phyloP scores from a whole-genome alignment of 2,797 vertebrate genomes.

The Phyllotis vaccarum region DNA sequence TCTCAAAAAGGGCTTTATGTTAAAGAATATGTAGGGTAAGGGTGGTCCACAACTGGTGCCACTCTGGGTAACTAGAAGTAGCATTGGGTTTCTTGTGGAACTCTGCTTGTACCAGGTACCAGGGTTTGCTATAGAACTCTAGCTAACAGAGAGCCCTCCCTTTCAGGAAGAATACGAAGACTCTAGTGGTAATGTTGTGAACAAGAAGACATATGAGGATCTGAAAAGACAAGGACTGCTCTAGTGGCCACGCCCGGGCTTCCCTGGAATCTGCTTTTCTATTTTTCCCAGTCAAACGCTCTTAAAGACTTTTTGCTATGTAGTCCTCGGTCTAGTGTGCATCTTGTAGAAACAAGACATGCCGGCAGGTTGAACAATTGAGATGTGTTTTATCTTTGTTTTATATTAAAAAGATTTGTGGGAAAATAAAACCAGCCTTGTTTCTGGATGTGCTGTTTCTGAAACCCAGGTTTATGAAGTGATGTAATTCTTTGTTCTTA shows the following conservation, averaged over 20 bases:
- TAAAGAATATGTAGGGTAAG: background rate
- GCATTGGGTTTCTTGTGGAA: background rate
- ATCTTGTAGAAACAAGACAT: slow-evolving; percentile 79
- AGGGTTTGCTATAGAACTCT: background rate
- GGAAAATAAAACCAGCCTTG: slow-evolving; percentile 83
- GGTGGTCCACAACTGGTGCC: background rate
- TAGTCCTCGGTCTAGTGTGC: slow-evolving; percentile 77
- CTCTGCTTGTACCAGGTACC: background rate
- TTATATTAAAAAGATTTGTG: slow-evolving; percentile 83
- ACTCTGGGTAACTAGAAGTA: background rate
- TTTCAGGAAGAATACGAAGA: slow-evolving; percentile 98
- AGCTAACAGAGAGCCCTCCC: slow-evolving; percentile 55
- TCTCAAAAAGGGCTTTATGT: slow-evolving; percentile 23
- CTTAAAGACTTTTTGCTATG: slow-evolving; percentile 76
- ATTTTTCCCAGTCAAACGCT: slow-evolving; percentile 79
- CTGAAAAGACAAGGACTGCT: slow-evolving; percentile 97
- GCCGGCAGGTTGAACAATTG: slow-evolving; percentile 63
- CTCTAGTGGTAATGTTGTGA: slow-evolving; percentile 98
- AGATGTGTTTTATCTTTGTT: slow-evolving; percentile 81
- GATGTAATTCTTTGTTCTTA: background rate
- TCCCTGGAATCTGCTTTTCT: slow-evolving; percentile 75
- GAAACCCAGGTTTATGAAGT: slow-evolving; percentile 10
- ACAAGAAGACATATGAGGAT: slow-evolving; percentile 99
- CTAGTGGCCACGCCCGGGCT: slow-evolving; percentile 83
- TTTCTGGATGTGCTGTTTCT: slow-evolving; percentile 60